Conservation (phyloP, 2,888 invertebrate species). For the Clepsis dumicolana region DNA sequence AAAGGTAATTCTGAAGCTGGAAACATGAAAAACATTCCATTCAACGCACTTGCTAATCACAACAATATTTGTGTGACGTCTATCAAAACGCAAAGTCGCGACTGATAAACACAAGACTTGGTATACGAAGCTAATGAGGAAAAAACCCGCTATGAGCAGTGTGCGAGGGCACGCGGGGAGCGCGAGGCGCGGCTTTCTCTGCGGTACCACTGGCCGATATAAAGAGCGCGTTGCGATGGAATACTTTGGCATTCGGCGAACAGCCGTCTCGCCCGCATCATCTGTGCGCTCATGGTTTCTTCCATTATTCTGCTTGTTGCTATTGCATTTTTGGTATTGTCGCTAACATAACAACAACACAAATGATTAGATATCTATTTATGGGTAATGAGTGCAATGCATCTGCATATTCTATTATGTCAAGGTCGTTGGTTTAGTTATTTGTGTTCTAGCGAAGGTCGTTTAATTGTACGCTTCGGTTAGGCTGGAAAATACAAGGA, state of each 20-base stretch:
- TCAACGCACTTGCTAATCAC: constrained; percentile 36
- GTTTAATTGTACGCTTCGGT: constrained; percentile 68
- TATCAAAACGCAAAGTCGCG: constrained; percentile 66
- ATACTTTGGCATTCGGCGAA: constrained; percentile 84
- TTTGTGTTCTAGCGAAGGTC: constrained; percentile 83
- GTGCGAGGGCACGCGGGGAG: constrained; percentile 65
- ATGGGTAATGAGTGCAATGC: constrained; percentile 77
- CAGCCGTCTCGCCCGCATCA: constrained; percentile 84
- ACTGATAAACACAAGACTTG: constrained; percentile 78
- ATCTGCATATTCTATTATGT: constrained; percentile 77
- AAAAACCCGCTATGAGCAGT: constrained; percentile 81
- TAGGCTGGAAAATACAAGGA: constrained; percentile 83
- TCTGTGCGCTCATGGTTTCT: constrained; percentile 70
- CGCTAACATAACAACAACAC: constrained; percentile 75
- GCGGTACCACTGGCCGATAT: constrained; percentile 77
- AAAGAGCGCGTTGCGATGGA: constrained; percentile 82
- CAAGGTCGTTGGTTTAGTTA: constrained; percentile 83
- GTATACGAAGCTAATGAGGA: constrained; percentile 82
- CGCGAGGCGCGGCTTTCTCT: constrained; percentile 84
- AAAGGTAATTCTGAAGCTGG: constrained; percentile 3
- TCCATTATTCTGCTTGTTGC: constrained; percentile 57
- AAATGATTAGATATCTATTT: constrained; percentile 72
- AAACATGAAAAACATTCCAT: constrained; percentile 38
- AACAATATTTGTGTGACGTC: constrained; percentile 57
- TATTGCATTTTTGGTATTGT: constrained; percentile 66